Base-by-base conservation (phyloP, 2,113 vertebrate genomes). In the Scomber japonicus region DNA sequence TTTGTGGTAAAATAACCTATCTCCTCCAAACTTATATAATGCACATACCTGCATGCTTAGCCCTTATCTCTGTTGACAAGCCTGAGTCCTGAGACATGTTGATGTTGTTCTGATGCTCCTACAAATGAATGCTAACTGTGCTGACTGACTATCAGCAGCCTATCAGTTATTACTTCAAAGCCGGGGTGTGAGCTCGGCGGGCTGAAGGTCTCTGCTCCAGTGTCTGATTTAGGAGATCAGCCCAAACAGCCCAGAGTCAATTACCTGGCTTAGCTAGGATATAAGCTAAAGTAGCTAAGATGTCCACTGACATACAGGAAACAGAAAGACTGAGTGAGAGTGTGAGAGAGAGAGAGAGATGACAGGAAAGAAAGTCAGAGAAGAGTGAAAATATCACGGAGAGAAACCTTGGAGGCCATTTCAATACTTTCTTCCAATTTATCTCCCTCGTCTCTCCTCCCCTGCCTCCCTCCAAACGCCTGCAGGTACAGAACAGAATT, bases 401-500 rank as follows among this genome's bases (percentile, higher is more conserved):
- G 64, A 74, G 83, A 93, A 94, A 92, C 95, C 92, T 94, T 71
- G 86, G 85, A 95, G 95, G 91, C 91, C 92, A 93, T 95, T 94
- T 92, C 91, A 95, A 94, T 90, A 89, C 81, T 92, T 92, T 91
- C 90, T 92, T 93, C 81, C 88, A 89, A 96, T 97, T 95, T 96
- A 96, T 96, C 94, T 94, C 81, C 89, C 80, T 92, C 67, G 45
- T 56, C 59, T 59, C 71, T 50, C 71, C 79, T 62, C 71, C 59
- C 40, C 75, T 77, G 17, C 67, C 83, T 61, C 80, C 77, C 81
- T 64, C 65, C 81, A 69, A 81, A 93, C 84, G 93, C 94, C 94
- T 94, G 94, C 90, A 96, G 95, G 94, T 94, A 93, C 86, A 90
- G 91, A 96, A 95, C 93, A 94, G 95, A 97, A 97, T 96, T 96